Evolutionary conservation across 2,888 invertebrate genomes (phyloP), one percentile per base, ranked within the genome.

Genomic region (Stenurella melanura): DNA sequence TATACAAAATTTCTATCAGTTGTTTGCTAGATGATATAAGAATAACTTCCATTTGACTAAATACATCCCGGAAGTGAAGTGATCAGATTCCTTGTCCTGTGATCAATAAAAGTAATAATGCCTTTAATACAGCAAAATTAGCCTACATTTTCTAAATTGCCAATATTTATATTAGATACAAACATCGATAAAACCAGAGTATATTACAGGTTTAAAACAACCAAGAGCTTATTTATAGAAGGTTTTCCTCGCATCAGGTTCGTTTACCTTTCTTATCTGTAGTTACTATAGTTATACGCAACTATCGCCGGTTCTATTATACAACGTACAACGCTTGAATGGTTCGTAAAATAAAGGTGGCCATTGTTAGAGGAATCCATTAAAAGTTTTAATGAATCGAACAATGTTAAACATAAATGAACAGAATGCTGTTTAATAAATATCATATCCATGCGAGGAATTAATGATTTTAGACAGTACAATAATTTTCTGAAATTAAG

Each of bases 241-340:
- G 63, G n/a, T 21, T 18, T 50, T 54, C 73, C n/a, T 50, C 50
- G 50, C n/a, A 50, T 42, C 34, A 42, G 50, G 75, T 75, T 75
- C 75, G 66, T 75, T 75, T 75, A 75, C 75, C 75, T 75, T 67
- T 69, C 66, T 75, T 75, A 75, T 75, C 75, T 75, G 18, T n/a
- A 61, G 60, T 70, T 60, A 70, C 72, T 63, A 54, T 18, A 63
- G 72, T 63, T 63, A 72, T 63, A 63, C 17, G 50, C 72, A 63
- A 50, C 72, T 72, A 72, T 72, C 63, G 63, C 72, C 63, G 17
- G 21, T 63, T 42, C 56, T 30, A 72, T 63, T 72, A 30, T 72
- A 63, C 50, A 12, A 38, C 38, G n/a, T 67, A 50, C 50, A 63
- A 71, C 72, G 63, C 54, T 30, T 72, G 61, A 72, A 72, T 72